Percentiles rank a stretch among this genome's conserved stretches.
phyloP scores from a whole-genome alignment of 2,797 vertebrate genomes.

The Falco rusticolus region DNA sequence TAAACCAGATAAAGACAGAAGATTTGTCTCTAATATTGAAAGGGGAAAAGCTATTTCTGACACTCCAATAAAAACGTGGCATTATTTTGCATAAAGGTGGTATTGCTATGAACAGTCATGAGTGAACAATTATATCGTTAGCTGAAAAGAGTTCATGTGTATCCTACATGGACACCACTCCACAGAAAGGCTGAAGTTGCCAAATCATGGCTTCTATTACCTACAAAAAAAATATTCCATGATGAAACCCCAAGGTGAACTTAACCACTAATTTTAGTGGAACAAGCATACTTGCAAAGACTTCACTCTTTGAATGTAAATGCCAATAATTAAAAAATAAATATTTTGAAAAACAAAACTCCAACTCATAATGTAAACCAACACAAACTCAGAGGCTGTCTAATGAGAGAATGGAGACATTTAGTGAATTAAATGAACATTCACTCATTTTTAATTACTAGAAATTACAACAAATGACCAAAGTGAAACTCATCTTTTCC shows the following conservation, averaged over 20 bases:
- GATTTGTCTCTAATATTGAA: background rate
- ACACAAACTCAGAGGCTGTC: background rate
- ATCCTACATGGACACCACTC: background rate
- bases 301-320: background rate
- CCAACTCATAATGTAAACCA: background rate
- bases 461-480: background rate
- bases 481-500: slow-evolving; percentile 1
- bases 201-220: background rate
- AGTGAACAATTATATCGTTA: background rate
- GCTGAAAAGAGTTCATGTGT: background rate
- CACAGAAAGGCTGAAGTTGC: background rate
- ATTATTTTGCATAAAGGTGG: background rate
- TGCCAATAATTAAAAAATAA: background rate
- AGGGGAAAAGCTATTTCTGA: background rate
- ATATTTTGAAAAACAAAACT: background rate
- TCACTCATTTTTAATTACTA: slow-evolving; percentile 10
- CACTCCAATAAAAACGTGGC: background rate
- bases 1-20: background rate
- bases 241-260: background rate
- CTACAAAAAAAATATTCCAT: background rate
- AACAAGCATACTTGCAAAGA: background rate
- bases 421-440: background rate
- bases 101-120: background rate
- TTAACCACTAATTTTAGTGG: background rate
- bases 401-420: background rate